Conservation (phyloP, 92 coral and sea anemone genomes). For the Epizoanthus rinbou region DNA sequence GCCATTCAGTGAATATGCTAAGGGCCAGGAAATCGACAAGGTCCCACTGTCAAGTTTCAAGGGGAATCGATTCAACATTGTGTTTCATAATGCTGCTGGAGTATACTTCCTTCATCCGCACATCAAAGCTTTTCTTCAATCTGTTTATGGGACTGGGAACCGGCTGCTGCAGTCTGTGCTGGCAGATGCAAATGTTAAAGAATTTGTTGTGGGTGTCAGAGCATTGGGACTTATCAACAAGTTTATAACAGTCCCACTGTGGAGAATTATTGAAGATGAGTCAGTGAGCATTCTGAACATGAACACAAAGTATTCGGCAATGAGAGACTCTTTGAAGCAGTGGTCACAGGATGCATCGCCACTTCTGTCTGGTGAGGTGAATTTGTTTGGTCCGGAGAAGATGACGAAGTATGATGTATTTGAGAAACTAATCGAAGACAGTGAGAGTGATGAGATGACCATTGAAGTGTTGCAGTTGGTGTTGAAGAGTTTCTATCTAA, state of each 20-base stretch:
- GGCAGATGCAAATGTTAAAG: conserved; percentile 41
- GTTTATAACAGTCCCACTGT: conserved; percentile 50
- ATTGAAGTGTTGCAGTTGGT: conserved; percentile 38
- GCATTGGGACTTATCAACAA: conserved; percentile 55
- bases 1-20: conserved; percentile 43
- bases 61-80: conserved; percentile 53
- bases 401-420: conserved; percentile 17
- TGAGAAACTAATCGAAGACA: conserved; percentile 38
- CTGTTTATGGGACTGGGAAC: conserved; percentile 49
- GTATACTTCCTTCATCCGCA: conserved; percentile 50
- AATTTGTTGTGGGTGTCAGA: conserved; percentile 1
- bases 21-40: conserved; percentile 39
- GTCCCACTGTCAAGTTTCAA: conserved; percentile 50
- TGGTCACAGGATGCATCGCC: conserved; percentile 48
- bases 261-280: conserved; percentile 45
- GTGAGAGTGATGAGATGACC: conserved; percentile 39
- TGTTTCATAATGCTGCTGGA: conserved; percentile 57
- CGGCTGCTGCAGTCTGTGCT: conserved; percentile 47
- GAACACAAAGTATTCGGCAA: conserved; percentile 25
- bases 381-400: conserved; percentile 17
- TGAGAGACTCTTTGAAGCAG: conserved; percentile 34
- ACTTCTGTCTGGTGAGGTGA: conserved; percentile 37
- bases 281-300: conserved; percentile 31
- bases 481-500: not conserved
- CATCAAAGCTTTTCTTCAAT: conserved; percentile 45